A percentile compares a stretch with the other conserved stretches of the same genome.
These are phyloP conservation scores for Drosophila rufa DNA, from an alignment of 1,140 invertebrate genomes.

Conservation along the genomic window DNA sequence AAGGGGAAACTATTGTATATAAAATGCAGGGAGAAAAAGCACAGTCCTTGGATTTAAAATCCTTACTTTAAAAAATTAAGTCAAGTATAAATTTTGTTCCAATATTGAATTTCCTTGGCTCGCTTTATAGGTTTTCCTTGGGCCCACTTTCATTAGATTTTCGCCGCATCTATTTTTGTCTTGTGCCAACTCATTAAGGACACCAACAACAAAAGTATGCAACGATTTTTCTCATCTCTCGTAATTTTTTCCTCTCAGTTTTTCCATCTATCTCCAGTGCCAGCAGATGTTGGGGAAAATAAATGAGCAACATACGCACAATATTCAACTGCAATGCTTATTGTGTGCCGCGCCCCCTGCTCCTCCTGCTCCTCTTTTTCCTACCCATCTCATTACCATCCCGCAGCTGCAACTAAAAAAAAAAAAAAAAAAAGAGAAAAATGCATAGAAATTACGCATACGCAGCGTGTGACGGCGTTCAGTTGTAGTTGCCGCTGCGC, in stretches of 20 bases:
- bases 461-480: conserved; percentile 49
- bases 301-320: conserved; percentile 77
- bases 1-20: neutral
- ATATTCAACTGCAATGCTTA: conserved; percentile 48
- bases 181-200: conserved; percentile 16
- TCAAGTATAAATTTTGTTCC: neutral
- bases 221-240: conserved; percentile 19
- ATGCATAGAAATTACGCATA: conserved; percentile 74
- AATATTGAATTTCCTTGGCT: neutral
- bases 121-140: neutral
- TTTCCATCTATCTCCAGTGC: conserved; percentile 20
- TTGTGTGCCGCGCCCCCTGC: conserved; percentile 13
- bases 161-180: neutral
- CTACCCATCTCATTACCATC: conserved; percentile 24
- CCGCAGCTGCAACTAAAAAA: conserved; percentile 21
- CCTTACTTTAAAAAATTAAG: neutral
- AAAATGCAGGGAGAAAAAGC: neutral
- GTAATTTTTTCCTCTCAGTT: neutral
- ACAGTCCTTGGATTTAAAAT: neutral
- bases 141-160: neutral
- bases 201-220: neutral
- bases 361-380: neutral
- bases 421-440: conserved; percentile 26
- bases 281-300: conserved; percentile 47
- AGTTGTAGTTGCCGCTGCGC: neutral